A percentile compares a stretch with the other conserved stretches of the same genome.
Conservation (phyloP, 2,113 vertebrate species). For the Dryoscopus gambensis region DNA sequence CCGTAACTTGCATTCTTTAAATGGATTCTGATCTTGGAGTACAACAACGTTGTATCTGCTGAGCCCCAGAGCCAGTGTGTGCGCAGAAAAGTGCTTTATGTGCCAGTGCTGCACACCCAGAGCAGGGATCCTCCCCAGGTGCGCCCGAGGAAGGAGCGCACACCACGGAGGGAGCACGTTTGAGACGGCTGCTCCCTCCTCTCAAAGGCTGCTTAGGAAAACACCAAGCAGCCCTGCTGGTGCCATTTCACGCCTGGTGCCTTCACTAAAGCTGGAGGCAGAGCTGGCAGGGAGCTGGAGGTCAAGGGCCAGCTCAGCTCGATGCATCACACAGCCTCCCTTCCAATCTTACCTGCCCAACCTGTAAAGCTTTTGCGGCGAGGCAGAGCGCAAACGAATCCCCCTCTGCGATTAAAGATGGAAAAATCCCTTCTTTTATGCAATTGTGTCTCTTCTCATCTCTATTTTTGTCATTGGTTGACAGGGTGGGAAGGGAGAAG, state of each 20-base stretch:
- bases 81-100: neutral
- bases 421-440: constrained; percentile 13
- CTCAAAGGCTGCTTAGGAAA: neutral
- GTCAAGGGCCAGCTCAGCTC: neutral
- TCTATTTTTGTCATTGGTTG: constrained; percentile 30
- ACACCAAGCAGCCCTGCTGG: neutral
- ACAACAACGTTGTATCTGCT: fast-evolving
- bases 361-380: fast-evolving
- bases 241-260: neutral
- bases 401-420: neutral
- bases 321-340: neutral
- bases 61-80: neutral
- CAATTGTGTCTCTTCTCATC: neutral
- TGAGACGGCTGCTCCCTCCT: neutral
- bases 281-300: neutral
- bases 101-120: neutral
- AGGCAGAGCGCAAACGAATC: neutral
- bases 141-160: neutral
- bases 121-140: neutral
- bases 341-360: neutral
- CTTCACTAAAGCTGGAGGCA: neutral
- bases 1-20: neutral
- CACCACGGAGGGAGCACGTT: fast-evolving
- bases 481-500: neutral
- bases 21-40: neutral